Evolutionary conservation across 2,888 invertebrate species (phyloP).

Genomic region (Mythimna vitellina): DNA sequence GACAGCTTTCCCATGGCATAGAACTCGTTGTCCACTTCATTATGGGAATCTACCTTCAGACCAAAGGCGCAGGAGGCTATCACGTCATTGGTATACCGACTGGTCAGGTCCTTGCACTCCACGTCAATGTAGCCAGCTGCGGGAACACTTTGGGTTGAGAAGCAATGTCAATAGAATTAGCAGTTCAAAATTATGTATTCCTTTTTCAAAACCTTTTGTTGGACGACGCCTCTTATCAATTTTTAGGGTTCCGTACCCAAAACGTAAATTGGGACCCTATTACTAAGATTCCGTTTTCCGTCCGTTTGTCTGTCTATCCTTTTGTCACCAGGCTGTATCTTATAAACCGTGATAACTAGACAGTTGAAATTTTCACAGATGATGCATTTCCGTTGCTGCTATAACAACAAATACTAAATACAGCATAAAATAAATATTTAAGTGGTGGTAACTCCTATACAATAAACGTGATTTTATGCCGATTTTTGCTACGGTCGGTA

Average conservation of each 20-base stretch:
- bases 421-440: no score
- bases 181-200: not conserved
- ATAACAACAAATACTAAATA: no score
- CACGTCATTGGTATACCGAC: constrained; percentile 87
- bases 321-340: no score
- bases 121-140: constrained; percentile 72
- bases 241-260: no score
- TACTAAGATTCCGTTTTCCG: not conserved
- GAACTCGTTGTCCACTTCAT: constrained; percentile 88
- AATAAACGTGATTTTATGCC: no score
- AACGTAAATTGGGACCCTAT: not conserved
- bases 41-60: constrained; percentile 89
- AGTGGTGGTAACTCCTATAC: no score
- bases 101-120: constrained; percentile 84
- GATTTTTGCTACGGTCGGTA: no score
- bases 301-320: no score
- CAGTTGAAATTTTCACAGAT: no score
- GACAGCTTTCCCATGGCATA: constrained; percentile 86
- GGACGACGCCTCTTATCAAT: not conserved
- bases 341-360: no score
- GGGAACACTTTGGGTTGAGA: not conserved
- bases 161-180: not conserved
- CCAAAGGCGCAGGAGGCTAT: constrained; percentile 89
- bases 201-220: not conserved
- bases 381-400: no score